Percentiles rank a stretch among this genome's conserved stretches.
These are phyloP conservation scores for Chironomus riparius DNA, from an alignment of 2,888 invertebrate species.

Conservation along the genomic window DNA sequence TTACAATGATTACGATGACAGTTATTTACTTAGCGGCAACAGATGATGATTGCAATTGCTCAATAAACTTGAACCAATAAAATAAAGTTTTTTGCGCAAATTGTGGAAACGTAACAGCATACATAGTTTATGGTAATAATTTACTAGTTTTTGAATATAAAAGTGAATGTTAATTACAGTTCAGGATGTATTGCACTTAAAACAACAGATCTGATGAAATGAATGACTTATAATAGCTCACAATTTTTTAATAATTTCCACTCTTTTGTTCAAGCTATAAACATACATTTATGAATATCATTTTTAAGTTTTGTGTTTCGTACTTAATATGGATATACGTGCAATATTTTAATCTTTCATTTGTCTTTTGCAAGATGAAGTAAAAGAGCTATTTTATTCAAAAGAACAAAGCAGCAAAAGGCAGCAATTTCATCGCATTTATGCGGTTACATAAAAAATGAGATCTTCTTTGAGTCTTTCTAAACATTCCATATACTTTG, in stretches of 20 bases:
- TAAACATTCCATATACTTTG: too few relatives aligned
- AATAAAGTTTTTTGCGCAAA: not conserved
- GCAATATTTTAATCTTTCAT: not conserved
- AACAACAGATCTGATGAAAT: not conserved
- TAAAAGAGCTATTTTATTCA: not conserved
- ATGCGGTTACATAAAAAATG: too few relatives aligned
- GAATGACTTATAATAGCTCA: not conserved
- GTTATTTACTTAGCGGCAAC: not conserved
- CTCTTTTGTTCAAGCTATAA: too few relatives aligned
- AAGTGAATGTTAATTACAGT: not conserved
- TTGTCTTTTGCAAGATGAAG: not conserved
- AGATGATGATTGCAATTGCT: not conserved
- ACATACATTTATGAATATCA: too few relatives aligned
- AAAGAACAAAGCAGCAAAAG: not conserved
- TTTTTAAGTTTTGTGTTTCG: too few relatives aligned
- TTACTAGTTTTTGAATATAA: too few relatives aligned
- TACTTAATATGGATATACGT: too few relatives aligned
- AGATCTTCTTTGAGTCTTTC: too few relatives aligned
- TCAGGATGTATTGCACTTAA: not conserved
- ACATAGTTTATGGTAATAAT: not conserved
- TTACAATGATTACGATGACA: not conserved
- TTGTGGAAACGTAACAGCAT: not conserved
- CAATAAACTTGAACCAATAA: not conserved
- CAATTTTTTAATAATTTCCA: not conserved
- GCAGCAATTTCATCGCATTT: too few relatives aligned